Conservation (phyloP, 2,797 vertebrate species). For the Cyclopterus lumpus region DNA sequence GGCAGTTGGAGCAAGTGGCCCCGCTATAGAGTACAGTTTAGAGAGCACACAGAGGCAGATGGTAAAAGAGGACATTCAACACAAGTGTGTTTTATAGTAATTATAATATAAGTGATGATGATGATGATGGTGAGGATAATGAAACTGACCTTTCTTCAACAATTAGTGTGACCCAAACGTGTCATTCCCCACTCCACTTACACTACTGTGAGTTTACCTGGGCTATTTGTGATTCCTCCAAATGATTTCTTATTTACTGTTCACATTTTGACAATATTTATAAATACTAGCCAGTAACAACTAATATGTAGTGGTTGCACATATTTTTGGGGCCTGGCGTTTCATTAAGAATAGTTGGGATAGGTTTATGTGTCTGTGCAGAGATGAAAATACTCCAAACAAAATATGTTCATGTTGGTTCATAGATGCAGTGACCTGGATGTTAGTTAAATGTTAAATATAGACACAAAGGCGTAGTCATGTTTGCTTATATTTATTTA, state of each 20-base stretch:
- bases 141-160: conserved; percentile 53
- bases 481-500: background rate
- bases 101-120: conserved; percentile 39
- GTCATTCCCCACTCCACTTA: conserved; percentile 27
- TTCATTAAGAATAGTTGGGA: background rate
- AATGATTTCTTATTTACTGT: background rate
- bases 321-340: background rate
- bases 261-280: background rate
- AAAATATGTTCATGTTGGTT: conserved; percentile 2
- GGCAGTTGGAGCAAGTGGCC: conserved; percentile 22
- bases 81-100: conserved; percentile 51
- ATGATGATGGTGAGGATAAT: conserved; percentile 34
- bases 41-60: conserved; percentile 42
- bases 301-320: background rate
- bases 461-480: background rate
- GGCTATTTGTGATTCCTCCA: conserved; percentile 20
- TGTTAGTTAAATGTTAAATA: background rate
- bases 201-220: conserved; percentile 22
- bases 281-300: background rate
- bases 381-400: background rate
- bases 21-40: conserved; percentile 37
- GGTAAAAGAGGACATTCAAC: conserved; percentile 44
- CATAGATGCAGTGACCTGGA: conserved; percentile 14
- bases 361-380: background rate
- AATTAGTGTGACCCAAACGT: conserved; percentile 28